These are phyloP conservation scores for Cygnus atratus DNA, from an alignment of 2,113 vertebrate genomes.

Conservation along the genomic window DNA sequence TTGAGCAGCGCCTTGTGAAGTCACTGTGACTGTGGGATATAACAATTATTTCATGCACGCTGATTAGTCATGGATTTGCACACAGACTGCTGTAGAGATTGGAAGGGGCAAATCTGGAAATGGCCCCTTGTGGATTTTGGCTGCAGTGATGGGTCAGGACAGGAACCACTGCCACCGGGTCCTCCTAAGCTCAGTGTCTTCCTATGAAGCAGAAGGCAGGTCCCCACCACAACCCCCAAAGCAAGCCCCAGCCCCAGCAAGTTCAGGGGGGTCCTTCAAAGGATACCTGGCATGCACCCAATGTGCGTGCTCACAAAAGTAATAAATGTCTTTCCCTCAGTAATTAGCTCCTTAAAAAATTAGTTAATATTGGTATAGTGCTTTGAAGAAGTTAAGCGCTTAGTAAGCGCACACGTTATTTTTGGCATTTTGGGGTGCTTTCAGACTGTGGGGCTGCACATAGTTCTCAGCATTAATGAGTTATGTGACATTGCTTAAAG, in stretches of 20 bases:
- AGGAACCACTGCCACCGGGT: background rate
- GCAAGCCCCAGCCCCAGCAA: background rate
- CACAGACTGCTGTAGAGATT: background rate
- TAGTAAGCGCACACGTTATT: background rate
- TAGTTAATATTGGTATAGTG: conserved; percentile 3
- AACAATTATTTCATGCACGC: background rate
- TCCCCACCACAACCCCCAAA: background rate
- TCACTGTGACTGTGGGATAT: background rate
- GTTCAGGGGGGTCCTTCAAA: background rate
- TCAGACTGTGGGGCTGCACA: background rate
- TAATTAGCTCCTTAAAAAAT: conserved; percentile 29
- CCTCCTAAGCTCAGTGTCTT: background rate
- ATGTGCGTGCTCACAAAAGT: background rate
- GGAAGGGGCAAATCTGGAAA: background rate
- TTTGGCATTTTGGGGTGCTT: background rate
- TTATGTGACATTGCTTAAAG: background rate
- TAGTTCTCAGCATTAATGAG: background rate
- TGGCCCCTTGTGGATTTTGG: background rate
- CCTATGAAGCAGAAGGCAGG: background rate
- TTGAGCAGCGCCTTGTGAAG: background rate
- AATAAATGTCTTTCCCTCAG: background rate
- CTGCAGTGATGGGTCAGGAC: background rate
- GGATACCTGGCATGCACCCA: background rate
- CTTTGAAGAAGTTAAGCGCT: conserved; percentile 16
- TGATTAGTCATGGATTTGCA: background rate